Conservation (phyloP, 2,113 vertebrate genomes). For the Shinisaurus crocodilurus region DNA sequence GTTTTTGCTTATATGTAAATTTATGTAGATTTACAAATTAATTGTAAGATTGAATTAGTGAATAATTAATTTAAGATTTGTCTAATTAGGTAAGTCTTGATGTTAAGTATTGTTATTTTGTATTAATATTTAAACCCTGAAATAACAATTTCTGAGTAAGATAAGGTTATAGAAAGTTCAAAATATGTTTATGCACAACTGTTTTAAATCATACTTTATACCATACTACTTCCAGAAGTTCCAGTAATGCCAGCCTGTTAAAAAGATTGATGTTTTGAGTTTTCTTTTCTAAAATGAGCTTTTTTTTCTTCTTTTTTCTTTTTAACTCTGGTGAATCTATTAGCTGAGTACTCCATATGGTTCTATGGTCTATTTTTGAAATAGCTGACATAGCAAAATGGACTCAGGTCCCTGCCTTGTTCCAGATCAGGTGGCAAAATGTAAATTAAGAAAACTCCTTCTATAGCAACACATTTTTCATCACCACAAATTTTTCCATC, state of each 20-base stretch:
- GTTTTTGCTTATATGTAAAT: neutral
- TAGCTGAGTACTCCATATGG: slow-evolving; percentile 17
- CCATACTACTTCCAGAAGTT: slow-evolving; percentile 21
- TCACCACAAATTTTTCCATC: slow-evolving; percentile 36
- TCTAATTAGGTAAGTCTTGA: neutral
- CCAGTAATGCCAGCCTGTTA: neutral
- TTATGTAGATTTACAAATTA: neutral
- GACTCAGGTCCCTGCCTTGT: neutral
- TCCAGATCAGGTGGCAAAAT: slow-evolving; percentile 27
- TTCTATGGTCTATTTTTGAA: slow-evolving; percentile 39
- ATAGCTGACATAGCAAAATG: slow-evolving; percentile 28
- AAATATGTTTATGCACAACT: neutral
- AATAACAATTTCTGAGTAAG: slow-evolving; percentile 25
- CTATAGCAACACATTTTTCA: slow-evolving; percentile 37
- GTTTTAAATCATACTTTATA: neutral
- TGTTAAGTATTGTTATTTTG: neutral
- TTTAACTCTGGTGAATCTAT: neutral
- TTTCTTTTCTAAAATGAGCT: neutral
- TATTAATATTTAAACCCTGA: slow-evolving; percentile 13
- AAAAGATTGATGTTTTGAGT: neutral
- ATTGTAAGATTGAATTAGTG: neutral
- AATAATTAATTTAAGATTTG: neutral
- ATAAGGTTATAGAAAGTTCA: neutral
- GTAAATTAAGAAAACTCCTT: slow-evolving; percentile 36
- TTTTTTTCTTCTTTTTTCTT: too few relatives aligned